Evolutionary conservation across 2,888 invertebrate genomes (phyloP).

Genomic region (Rhabditoides inermis): DNA sequence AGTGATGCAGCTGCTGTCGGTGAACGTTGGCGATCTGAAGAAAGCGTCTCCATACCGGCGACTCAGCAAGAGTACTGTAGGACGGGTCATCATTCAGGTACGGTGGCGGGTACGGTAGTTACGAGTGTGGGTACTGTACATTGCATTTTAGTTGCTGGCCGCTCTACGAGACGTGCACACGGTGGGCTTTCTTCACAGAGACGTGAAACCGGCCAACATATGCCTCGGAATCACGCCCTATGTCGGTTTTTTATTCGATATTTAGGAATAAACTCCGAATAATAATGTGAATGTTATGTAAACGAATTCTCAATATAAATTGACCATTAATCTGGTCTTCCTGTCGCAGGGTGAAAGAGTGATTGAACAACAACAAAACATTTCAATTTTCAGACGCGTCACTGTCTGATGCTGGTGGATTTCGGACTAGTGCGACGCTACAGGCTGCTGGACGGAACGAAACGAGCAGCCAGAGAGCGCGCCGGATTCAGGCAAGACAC

Average conservation of each 20-base stretch:
- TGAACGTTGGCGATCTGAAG: conserved; percentile 35
- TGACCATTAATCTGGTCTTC: no score
- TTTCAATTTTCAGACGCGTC: conserved; percentile 21
- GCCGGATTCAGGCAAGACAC: conserved; percentile 16
- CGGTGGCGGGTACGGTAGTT: no score
- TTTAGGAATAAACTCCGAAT: no score
- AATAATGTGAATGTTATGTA: no score
- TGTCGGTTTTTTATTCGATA: no score
- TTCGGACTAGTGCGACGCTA: conserved; percentile 31
- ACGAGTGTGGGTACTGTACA: no score
- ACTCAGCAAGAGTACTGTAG: conserved; percentile 19
- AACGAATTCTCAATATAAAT: no score
- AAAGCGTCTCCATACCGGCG: conserved; percentile 25
- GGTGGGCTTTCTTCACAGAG: conserved; percentile 36
- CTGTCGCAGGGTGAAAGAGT: no score
- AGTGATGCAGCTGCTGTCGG: conserved; percentile 38
- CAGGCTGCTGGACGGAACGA: conserved; percentile 18
- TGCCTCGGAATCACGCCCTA: conserved; percentile 30
- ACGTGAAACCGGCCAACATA: conserved; percentile 42
- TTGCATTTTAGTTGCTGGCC: conserved; percentile 29
- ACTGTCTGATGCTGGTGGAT: conserved; percentile 24
- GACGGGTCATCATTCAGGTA: conserved; percentile 33
- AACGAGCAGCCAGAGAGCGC: conserved; percentile 10
- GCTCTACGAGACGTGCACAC: conserved; percentile 36
- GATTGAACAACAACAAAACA: no score